Evolutionary conservation across 1,140 invertebrate genomes (phyloP).

Genomic region (Drosophila chauvacae): DNA sequence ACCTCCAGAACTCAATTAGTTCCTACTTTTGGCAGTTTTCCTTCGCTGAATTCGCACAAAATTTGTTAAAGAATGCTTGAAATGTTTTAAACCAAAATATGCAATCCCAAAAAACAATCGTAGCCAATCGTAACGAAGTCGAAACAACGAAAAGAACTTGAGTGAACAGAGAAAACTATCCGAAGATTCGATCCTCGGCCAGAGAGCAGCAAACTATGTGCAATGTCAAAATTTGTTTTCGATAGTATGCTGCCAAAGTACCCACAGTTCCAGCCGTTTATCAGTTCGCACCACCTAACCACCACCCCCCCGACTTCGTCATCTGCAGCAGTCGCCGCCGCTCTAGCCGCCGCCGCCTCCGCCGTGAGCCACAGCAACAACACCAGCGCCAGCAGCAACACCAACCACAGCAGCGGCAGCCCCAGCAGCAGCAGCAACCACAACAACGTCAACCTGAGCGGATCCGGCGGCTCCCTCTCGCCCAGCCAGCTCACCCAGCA

Average conservation of each 20-base stretch:
- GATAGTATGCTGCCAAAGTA: slow-evolving; percentile 98
- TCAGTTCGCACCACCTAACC: slow-evolving; percentile 86
- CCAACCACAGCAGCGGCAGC: slow-evolving; percentile 37
- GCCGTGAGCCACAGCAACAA: slow-evolving; percentile 84
- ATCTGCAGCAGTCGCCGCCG: slow-evolving; percentile 86
- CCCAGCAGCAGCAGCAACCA: slow-evolving; percentile 80
- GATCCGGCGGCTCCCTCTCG: slow-evolving; percentile 57
- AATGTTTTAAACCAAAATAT: slow-evolving; percentile 14
- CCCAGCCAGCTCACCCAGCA: slow-evolving; percentile 70
- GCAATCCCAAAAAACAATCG: slow-evolving; percentile 6
- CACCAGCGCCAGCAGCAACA: slow-evolving; percentile 76
- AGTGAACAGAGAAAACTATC: slow-evolving; percentile 26
- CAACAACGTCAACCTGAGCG: slow-evolving; percentile 85
- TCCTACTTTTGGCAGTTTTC: slow-evolving; percentile 1
- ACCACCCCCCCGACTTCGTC: slow-evolving; percentile 85
- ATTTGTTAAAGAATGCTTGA: slow-evolving; percentile 67
- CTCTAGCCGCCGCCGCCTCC: slow-evolving; percentile 80
- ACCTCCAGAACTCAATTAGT: not conserved
- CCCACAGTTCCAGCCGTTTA: slow-evolving; percentile 90
- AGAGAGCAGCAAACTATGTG: slow-evolving; percentile 85
- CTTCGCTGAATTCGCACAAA: slow-evolving; percentile 64
- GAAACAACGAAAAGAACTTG: slow-evolving; percentile 28
- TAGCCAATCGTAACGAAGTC: slow-evolving; percentile 9
- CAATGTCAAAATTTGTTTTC: slow-evolving; percentile 98
- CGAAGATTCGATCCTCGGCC: slow-evolving; percentile 63